A percentile compares a stretch with the other conserved stretches of the same genome.
Evolutionary conservation across 2,113 vertebrate genomes (phyloP).

Genomic region (Campylorhamphus procurvoides): DNA sequence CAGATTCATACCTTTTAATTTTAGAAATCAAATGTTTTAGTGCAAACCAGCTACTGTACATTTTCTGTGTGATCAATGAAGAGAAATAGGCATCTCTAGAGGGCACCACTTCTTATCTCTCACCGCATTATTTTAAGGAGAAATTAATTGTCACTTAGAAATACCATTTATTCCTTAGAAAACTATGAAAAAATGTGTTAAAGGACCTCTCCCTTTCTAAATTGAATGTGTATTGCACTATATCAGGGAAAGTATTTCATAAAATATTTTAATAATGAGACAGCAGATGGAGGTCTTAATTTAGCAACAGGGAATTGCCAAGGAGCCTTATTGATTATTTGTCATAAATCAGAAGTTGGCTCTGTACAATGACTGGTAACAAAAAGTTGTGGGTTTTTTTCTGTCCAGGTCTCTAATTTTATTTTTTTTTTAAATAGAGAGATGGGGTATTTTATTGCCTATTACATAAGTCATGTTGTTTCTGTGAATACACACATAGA

Average conservation of each 20-base stretch:
- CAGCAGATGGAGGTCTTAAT: neutral
- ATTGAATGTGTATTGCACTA: neutral
- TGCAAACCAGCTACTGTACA: neutral
- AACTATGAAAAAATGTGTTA: neutral
- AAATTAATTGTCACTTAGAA: neutral
- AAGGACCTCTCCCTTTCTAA: neutral
- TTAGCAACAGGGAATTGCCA: neutral
- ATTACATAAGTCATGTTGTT: neutral
- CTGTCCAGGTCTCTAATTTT: fast-evolving
- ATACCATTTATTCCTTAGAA: neutral
- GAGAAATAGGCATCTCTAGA: neutral
- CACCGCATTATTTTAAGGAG: neutral
- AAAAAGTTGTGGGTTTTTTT: neutral
- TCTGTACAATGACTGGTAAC: neutral
- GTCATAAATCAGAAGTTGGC: neutral
- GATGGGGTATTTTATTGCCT: fast-evolving
- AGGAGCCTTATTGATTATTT: neutral
- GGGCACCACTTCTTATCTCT: neutral
- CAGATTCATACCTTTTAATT: neutral
- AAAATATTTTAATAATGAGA: neutral
- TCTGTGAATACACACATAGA: neutral
- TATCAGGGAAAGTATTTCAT: neutral
- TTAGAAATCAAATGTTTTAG: neutral
- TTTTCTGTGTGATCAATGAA: neutral
- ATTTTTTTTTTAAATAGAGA: neutral